These are phyloP conservation scores for Paguma larvata DNA, from an alignment of 2,797 vertebrate species.

Conservation along the genomic window DNA sequence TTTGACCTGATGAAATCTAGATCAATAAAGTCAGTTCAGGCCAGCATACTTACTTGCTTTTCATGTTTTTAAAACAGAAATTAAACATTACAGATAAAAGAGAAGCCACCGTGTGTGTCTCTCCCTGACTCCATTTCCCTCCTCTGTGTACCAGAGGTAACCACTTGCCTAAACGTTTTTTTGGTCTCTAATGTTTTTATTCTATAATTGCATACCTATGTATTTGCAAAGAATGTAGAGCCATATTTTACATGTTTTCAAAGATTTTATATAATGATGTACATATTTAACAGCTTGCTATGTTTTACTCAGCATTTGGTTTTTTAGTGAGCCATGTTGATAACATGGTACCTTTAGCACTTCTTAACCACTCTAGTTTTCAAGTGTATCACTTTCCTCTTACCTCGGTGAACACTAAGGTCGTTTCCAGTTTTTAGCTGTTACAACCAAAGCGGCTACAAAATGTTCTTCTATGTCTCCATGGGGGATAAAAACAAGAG, in stretches of 20 bases:
- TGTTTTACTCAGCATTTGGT: conserved; percentile 8
- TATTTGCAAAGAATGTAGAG: conserved; percentile 3
- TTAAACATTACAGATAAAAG: conserved; percentile 17
- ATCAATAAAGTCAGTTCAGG: conserved; percentile 46
- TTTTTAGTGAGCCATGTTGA: conserved; percentile 23
- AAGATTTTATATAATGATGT: conserved; percentile 25
- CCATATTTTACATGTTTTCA: conserved; percentile 44
- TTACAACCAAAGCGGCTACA: not conserved
- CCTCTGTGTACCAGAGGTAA: not conserved
- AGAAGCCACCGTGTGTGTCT: not conserved
- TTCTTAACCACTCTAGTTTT: conserved; percentile 30
- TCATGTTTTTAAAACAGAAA: conserved; percentile 40
- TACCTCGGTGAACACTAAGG: not conserved
- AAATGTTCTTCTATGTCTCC: conserved; percentile 12
- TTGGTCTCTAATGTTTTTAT: conserved; percentile 2
- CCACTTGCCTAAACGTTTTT: not conserved
- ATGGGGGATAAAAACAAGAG: conserved; percentile 38
- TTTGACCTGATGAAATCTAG: conserved; percentile 56
- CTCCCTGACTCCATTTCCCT: not conserved
- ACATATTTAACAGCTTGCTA: conserved; percentile 21
- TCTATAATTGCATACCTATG: not conserved
- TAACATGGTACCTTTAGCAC: conserved; percentile 23
- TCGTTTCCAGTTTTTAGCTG: not conserved
- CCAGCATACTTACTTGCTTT: conserved; percentile 25
- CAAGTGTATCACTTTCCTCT: not conserved